Percentiles rank a stretch among this genome's conserved stretches.
Conservation (phyloP, 2,888 invertebrate species). For the Kryphioiulus occultus region DNA sequence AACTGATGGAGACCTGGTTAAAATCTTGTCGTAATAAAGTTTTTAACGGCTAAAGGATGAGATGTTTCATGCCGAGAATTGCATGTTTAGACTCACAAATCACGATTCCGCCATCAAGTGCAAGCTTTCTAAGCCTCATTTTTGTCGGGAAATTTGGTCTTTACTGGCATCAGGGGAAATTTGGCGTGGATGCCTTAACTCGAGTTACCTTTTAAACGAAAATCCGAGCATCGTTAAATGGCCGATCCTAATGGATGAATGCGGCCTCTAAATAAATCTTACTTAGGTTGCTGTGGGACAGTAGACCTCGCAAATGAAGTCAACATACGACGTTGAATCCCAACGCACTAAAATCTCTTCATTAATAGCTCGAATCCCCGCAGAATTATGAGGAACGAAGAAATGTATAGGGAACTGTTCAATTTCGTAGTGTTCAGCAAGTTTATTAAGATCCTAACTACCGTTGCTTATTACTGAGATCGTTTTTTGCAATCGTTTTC, state of each 20-base stretch:
- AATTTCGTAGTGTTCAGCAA: not conserved
- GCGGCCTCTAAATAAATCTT: conserved; percentile 30
- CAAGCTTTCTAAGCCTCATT: not conserved
- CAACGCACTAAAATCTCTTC: conserved; percentile 35
- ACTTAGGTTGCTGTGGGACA: conserved; percentile 21
- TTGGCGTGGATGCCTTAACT: not conserved
- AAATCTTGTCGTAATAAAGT: not conserved
- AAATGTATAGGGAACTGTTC: not conserved
- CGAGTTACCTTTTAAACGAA: conserved; percentile 28
- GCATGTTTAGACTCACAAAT: not conserved
- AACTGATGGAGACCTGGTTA: not conserved
- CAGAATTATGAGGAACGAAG: not conserved
- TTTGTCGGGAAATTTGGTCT: not conserved
- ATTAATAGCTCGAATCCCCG: not conserved
- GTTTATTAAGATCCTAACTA: not conserved
- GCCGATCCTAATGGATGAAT: conserved; percentile 22
- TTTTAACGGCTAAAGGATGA: not conserved
- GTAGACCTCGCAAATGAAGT: not conserved
- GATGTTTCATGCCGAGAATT: not conserved
- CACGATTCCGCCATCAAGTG: not conserved
- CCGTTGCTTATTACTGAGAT: not conserved
- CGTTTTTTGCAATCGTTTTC: not conserved
- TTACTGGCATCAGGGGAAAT: conserved; percentile 26
- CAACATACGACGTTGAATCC: not conserved
- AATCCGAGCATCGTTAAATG: conserved; percentile 35